Percentiles rank a stretch among this genome's conserved stretches.
Conservation (phyloP, 2,888 invertebrate genomes). For the Ramazzottius varieornatus region DNA sequence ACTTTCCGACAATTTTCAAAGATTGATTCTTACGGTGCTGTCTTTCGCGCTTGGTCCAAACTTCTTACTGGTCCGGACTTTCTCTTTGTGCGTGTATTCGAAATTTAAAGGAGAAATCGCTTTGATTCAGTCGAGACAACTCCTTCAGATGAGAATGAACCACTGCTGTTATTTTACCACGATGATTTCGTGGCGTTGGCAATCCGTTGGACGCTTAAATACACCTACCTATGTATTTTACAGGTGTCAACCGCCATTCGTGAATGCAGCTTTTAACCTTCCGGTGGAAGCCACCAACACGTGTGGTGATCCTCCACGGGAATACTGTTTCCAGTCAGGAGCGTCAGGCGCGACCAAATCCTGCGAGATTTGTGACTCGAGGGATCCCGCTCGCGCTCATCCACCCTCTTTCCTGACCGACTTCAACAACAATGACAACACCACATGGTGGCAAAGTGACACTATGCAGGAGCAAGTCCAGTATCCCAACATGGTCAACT, state of each 20-base stretch:
- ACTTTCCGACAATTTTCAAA: no score
- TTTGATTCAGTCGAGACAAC: no score
- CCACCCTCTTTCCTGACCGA: constrained; percentile 58
- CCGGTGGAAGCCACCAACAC: constrained; percentile 80
- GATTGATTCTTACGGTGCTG: no score
- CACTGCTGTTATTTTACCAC: no score
- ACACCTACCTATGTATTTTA: no score
- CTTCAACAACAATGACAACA: constrained; percentile 59
- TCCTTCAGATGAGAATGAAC: no score
- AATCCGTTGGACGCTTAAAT: no score
- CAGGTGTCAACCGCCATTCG: constrained; percentile 76
- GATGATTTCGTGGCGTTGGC: no score
- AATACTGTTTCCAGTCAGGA: constrained; percentile 77
- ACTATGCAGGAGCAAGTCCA: constrained; percentile 83
- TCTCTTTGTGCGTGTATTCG: no score
- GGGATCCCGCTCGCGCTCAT: constrained; percentile 34
- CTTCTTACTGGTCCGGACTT: no score
- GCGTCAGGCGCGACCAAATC: constrained; percentile 37
- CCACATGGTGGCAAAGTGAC: constrained; percentile 92
- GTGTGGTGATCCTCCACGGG: constrained; percentile 52
- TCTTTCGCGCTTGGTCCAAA: no score
- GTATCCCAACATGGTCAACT: constrained; percentile 66
- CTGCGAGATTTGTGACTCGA: constrained; percentile 44
- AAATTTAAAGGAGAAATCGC: no score
- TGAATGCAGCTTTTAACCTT: constrained; percentile 73